Evolutionary conservation across 2,113 vertebrate species (phyloP), one percentile per base, ranked within the genome.

Genomic region (Lepus europaeus): DNA sequence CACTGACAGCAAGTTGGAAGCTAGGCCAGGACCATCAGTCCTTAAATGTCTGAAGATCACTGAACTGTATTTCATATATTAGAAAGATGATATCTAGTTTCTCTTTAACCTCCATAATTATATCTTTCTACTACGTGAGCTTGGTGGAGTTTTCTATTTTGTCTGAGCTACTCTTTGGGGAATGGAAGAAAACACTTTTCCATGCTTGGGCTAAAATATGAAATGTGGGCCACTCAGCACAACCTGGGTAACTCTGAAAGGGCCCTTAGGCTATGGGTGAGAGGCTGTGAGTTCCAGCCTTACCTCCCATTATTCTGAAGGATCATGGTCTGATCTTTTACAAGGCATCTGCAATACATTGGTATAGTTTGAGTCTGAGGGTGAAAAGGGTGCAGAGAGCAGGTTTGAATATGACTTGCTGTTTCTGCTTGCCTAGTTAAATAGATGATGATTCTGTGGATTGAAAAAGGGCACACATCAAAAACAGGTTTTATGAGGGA

Each of bases 171-270:
- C 29, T 27, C 49, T 90, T 93, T 78, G 39, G n/a, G 53, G 27
- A 90, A 93, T 36, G 66, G n/a, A 96, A 91, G 76, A 66, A 66
- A 78, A 68, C 64, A 1, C 73, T 51, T 87, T 95, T 92, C 64
- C 9, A 5, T 66, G 5, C 3, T 78, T 84, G 25, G 13, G 10
- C 31, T 81, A 31, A 91, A 77, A 49, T 7, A 23, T 59, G 9
- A 56, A 39, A 25, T 36, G 22, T 27, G 49, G 20, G 16, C 17
- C 68, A 9, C 5, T 85, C 16, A 73, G 53, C 3, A 1, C 33
- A 17, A 27, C 22, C 31, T 70, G 91, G 64, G 8, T 31, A 68
- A 85, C 63, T 84, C 22, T 2, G 19, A 25, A 81, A 4, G 16
- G 36, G n/a, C 31, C 72, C 45, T 78, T 13, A 77, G 61, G 5